Evolutionary conservation across 2,888 invertebrate species (phyloP), one percentile per base, ranked within the genome.

Genomic region (Carabus problematicus): DNA sequence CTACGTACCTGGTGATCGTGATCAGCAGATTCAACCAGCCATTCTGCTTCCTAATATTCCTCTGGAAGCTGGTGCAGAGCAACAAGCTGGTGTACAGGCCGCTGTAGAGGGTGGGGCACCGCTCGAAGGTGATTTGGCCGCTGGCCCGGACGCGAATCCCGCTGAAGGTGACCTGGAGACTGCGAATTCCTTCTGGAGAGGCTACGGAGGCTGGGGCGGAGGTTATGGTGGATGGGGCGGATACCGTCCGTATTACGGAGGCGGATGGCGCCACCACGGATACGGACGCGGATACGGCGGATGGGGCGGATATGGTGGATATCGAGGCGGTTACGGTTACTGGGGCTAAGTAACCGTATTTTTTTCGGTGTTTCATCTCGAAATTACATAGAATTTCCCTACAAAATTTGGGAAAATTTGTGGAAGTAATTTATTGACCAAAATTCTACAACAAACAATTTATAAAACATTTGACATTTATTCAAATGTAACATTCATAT

Each of bases 161-260:
- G 49, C 18, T 52, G 7, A 60, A 52, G n/a, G 67, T 52, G 74
- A 74, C 19, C 66, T 74, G 54, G 73, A 74, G 12, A 72, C 73
- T 1, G 73, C 72, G 3, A 68, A 72, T 19, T 66, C 72, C 3
- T 71, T 71, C 54, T 72, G 72, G 71, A 64, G 71, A 11, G 63
- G 71, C 2, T 70, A 66, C 40, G 63, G 60, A 16, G 69, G 71
- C 39, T 63, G 66, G 56, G 67, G 71, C 49, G 66, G 67, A 49
- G 63, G 72, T 43, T 59, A 39, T n/a, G 18, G 67, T 59, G 63
- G 71, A 9, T 59, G 61, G 45, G 67, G 64, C 42, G 64, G 70
- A 19, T 72, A 67, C 19, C 1, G 45, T 4, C n/a, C n/a, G 3
- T 45, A 45, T 7, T 52, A 52, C 52, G 56, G 66, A 47, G 61